Evolutionary conservation across 2,888 invertebrate species (phyloP).

Genomic region (Anorthoa munda): DNA sequence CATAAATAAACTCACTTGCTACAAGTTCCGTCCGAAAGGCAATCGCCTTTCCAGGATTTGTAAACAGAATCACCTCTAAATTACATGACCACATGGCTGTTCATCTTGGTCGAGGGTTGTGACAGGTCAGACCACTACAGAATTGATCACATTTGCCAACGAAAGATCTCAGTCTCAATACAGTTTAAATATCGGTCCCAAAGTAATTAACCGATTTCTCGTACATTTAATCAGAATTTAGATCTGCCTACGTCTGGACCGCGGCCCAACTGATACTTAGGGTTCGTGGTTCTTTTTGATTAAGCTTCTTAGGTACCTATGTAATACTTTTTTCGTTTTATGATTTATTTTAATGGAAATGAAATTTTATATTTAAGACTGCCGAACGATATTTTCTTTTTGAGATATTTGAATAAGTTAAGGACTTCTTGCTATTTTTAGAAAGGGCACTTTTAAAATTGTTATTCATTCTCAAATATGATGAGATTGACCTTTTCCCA

Average conservation of each 20-base stretch:
- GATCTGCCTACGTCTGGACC: slow-evolving; percentile 29
- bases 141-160: slow-evolving; percentile 49
- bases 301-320: slow-evolving; percentile 8
- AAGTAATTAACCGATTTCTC: slow-evolving; percentile 52
- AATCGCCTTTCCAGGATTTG: background rate
- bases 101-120: slow-evolving; percentile 34
- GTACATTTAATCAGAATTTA: slow-evolving; percentile 52
- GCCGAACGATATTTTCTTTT: background rate
- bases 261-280: slow-evolving; percentile 6
- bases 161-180: slow-evolving; percentile 42
- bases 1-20: background rate
- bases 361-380: slow-evolving; percentile 2
- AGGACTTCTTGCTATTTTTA: slow-evolving; percentile 4
- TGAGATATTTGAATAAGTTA: background rate
- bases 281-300: slow-evolving; percentile 36
- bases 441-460: background rate
- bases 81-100: slow-evolving; percentile 24
- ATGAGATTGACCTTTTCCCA: background rate
- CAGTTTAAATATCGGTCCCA: slow-evolving; percentile 54
- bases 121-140: slow-evolving; percentile 45
- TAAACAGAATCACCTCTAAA: slow-evolving; percentile 23
- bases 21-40: background rate
- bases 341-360: slow-evolving; percentile 13
- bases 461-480: background rate
- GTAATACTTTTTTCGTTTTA: slow-evolving; percentile 1